These are phyloP conservation scores for Antechinus flavipes DNA, from an alignment of 2,113 vertebrate species.

Conservation along the genomic window DNA sequence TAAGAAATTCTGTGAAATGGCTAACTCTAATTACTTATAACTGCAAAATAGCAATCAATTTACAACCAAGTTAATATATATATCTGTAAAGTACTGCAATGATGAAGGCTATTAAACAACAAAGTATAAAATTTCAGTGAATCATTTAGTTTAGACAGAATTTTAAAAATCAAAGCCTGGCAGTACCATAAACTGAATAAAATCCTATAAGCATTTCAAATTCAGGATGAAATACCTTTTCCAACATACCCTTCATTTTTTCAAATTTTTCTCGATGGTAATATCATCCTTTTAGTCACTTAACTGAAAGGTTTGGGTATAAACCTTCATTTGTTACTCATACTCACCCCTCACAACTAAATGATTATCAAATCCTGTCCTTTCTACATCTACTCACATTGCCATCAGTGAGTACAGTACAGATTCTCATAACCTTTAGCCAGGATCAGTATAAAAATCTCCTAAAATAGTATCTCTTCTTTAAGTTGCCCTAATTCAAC, in stretches of 20 bases:
- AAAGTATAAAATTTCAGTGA: no score
- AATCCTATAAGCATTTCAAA: neutral
- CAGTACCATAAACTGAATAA: neutral
- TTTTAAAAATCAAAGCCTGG: neutral
- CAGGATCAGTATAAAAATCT: neutral
- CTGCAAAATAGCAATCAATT: neutral
- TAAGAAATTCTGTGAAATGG: neutral
- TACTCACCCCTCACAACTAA: neutral
- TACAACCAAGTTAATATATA: no score
- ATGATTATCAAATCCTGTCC: neutral
- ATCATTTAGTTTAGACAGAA: neutral
- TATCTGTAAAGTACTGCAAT: no score
- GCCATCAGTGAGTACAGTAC: neutral
- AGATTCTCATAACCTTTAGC: neutral
- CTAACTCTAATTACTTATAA: neutral
- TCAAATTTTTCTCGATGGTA: no score
- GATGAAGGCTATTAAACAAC: no score
- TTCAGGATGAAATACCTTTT: neutral
- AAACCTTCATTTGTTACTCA: neutral
- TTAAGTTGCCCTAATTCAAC: neutral
- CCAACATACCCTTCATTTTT: neutral
- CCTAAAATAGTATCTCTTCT: neutral
- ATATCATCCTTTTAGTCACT: neutral
- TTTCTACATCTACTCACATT: neutral
- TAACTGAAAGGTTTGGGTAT: neutral